A percentile compares a stretch with the other conserved stretches of the same genome.
phyloP scores from a whole-genome alignment of 2,888 invertebrate genomes.

The Agonopterix arenella region DNA sequence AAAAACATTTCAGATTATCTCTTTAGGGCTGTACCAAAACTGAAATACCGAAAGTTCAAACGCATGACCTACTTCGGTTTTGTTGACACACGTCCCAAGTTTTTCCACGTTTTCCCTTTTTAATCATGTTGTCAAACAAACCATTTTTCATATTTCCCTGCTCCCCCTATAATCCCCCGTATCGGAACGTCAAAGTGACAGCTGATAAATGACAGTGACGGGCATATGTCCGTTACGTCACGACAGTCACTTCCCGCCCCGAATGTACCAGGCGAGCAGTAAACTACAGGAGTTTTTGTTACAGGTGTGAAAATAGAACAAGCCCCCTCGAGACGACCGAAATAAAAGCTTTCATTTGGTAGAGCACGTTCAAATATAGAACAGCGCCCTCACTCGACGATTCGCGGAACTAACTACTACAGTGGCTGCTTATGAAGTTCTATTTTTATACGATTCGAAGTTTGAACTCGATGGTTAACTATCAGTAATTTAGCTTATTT shows the following conservation, averaged over 20 bases:
- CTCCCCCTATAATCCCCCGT: slow-evolving; percentile 8
- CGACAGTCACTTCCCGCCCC: slow-evolving; percentile 54
- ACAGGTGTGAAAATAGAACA: slow-evolving; percentile 62
- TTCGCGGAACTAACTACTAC: slow-evolving; percentile 1
- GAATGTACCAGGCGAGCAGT: slow-evolving; percentile 61
- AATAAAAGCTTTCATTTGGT: slow-evolving; percentile 33
- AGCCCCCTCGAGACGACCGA: slow-evolving; percentile 44
- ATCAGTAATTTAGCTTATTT: too few species aligned
- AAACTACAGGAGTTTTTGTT: slow-evolving; percentile 27
- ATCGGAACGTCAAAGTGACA: slow-evolving; percentile 31
- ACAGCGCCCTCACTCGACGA: slow-evolving; percentile 17
- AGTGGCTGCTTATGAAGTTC: too few species aligned
- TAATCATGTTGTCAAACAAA: slow-evolving; percentile 1
- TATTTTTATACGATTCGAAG: too few species aligned
- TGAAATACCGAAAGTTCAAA: too few species aligned
- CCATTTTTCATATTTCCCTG: slow-evolving; percentile 7
- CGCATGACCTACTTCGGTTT: too few species aligned
- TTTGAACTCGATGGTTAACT: too few species aligned
- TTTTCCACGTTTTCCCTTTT: too few species aligned
- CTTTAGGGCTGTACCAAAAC: too few species aligned
- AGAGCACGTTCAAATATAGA: slow-evolving; percentile 27
- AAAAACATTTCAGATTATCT: too few species aligned
- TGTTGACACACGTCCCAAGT: too few species aligned
- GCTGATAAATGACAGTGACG: slow-evolving; percentile 49
- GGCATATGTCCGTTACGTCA: slow-evolving; percentile 68